A percentile compares a stretch with the other conserved stretches of the same genome.
Conservation (phyloP, 2,797 vertebrate genomes). For the Paguma larvata region DNA sequence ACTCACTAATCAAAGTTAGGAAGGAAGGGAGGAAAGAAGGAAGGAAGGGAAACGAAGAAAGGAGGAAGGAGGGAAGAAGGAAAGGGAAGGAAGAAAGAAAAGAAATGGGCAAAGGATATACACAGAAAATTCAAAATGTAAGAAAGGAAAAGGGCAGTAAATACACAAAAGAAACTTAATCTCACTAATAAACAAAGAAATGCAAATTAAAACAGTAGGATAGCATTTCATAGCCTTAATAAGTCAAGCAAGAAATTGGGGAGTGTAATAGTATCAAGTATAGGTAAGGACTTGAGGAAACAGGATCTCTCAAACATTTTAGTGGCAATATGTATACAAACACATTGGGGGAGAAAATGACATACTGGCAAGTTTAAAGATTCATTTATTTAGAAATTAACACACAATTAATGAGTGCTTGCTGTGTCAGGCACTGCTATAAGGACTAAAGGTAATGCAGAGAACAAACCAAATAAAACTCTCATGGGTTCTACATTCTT, state of each 20-base stretch:
- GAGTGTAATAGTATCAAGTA: not conserved
- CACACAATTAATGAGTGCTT: not conserved
- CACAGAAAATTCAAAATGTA: conserved; percentile 18
- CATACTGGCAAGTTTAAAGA: not conserved
- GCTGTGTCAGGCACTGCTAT: not conserved
- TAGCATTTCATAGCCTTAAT: not conserved
- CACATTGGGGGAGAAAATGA: not conserved
- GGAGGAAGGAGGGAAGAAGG: not conserved
- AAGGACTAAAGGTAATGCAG: not conserved
- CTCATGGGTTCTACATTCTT: not conserved
- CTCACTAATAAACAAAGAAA: not conserved
- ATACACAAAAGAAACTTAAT: not conserved
- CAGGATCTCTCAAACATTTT: not conserved
- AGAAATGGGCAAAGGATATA: not conserved
- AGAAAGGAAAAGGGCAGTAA: not conserved
- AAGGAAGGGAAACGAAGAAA: no score
- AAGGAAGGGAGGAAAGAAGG: no score
- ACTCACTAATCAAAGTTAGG: no score
- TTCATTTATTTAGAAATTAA: not conserved
- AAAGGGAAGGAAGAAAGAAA: not conserved
- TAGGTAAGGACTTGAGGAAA: not conserved
- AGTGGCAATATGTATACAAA: not conserved
- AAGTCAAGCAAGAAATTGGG: not conserved
- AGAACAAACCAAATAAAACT: not conserved
- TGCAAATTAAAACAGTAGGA: not conserved